Evolutionary conservation across 2,797 vertebrate genomes (phyloP), one percentile per base, ranked within the genome.

Genomic region (Arctocebus calabarensis): DNA sequence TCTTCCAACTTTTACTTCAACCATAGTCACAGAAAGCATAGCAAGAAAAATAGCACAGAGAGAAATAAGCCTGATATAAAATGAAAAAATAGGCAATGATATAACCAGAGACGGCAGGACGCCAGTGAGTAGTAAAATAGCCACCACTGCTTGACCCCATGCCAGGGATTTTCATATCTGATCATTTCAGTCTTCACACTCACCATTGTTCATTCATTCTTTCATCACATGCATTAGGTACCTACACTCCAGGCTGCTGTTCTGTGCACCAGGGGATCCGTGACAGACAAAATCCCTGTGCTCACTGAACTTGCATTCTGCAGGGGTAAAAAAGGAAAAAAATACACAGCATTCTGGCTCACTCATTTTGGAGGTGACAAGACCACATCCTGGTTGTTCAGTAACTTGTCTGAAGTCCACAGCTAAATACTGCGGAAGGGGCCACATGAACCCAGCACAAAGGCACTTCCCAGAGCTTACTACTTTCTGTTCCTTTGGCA

Each of bases 81-180:
- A 71, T 5, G 16, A 34, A 79, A 90, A 37, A 37, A 4, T 3
- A 71, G 57, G 7, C 1, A 22, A 17, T 11, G 19, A 12, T 1
- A 83, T 29, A 52, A 14, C 19, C 59, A 83, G 25, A 48, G 23
- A 73, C 61, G 7, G 6, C 25, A 93, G 16, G 22, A 11, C 12
- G 16, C 0, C 7, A 0, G 29, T 5, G 8, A 0, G 4, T 0
- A 16, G 25, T 23, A 11, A 34, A 85, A 75, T 6, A 66, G 40
- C 12, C 12, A n/a, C 29, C 27, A 40, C 20, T 71, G 23, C 25
- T 40, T 90, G 19, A 32, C 25, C 22, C 22, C 7, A 57, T 0
- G 2, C 25, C 7, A 13, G 64, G n/a, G 7, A 66, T 11, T 83
- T 40, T 83, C 29, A 20, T 6, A 32, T 9, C 64, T 22, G 27